A percentile compares a stretch with the other conserved stretches of the same genome.
phyloP scores from a whole-genome alignment of 2,797 vertebrate genomes.

The Parauchenoglanis ngamensis region DNA sequence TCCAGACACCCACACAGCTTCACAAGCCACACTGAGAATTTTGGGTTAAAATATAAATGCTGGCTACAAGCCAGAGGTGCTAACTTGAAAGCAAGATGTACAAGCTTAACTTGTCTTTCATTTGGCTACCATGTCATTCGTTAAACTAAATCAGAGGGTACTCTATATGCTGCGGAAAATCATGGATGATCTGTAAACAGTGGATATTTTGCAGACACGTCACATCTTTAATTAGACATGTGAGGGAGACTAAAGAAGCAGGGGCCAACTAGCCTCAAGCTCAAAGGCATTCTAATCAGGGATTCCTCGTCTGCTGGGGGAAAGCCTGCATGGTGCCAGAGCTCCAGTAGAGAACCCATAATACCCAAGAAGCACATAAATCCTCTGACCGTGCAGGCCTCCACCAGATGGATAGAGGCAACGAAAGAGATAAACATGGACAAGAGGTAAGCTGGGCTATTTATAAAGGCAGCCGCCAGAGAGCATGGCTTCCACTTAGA shows the following conservation, averaged over 20 bases:
- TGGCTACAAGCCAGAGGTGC: neutral
- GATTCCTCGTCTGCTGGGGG: conserved; percentile 39
- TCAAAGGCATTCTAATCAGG: conserved; percentile 44
- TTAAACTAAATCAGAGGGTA: conserved; percentile 19
- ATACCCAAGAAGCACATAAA: conserved; percentile 35
- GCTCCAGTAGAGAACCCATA: conserved; percentile 32
- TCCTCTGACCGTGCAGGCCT: conserved; percentile 18
- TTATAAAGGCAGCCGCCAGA: conserved; percentile 51
- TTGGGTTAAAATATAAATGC: neutral
- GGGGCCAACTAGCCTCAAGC: conserved; percentile 31
- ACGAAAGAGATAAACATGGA: conserved; percentile 31
- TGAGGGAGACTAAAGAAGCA: conserved; percentile 26
- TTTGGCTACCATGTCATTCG: conserved; percentile 2
- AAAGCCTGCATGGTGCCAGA: conserved; percentile 44
- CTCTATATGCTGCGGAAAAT: neutral
- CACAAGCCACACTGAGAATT: neutral
- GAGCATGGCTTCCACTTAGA: conserved; percentile 48
- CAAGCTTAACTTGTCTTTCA: neutral
- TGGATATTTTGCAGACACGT: conserved; percentile 34
- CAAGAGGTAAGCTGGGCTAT: conserved; percentile 46
- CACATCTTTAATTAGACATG: conserved; percentile 41
- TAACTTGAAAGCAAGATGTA: neutral
- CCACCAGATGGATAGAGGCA: conserved; percentile 32
- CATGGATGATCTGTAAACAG: conserved; percentile 33
- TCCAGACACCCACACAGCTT: conserved; percentile 3